These are phyloP conservation scores for Octopus bimaculoides DNA, from an alignment of 1,140 invertebrate species.

Conservation along the genomic window DNA sequence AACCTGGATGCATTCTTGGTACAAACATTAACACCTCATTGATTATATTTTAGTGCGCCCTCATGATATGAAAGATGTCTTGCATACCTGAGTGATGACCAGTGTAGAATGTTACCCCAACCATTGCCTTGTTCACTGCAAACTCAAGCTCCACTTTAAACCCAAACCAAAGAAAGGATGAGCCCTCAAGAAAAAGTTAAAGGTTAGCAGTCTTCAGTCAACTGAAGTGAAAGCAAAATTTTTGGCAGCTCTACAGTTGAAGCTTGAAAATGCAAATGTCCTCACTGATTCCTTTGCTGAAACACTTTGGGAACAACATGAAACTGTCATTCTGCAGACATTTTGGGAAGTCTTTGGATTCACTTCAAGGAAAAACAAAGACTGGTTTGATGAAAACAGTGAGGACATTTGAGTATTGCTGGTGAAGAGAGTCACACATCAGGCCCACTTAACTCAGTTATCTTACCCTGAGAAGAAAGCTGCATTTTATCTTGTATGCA, in stretches of 20 bases:
- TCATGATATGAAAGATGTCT: too few relatives aligned
- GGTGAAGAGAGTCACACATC: neutral
- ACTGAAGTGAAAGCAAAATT: neutral
- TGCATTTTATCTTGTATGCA: too few relatives aligned
- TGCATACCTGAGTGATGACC: neutral
- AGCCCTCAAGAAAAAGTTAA: neutral
- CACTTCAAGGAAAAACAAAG: neutral
- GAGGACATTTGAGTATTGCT: neutral
- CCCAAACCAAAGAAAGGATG: neutral
- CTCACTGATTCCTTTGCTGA: neutral
- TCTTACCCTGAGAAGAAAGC: too few relatives aligned
- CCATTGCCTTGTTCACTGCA: neutral
- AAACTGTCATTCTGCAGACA: neutral
- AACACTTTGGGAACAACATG: neutral
- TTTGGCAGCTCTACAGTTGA: neutral
- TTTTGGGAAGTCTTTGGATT: neutral
- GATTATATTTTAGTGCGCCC: too few relatives aligned
- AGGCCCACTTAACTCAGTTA: neutral
- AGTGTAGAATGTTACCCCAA: neutral
- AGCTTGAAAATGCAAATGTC: neutral
- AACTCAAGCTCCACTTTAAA: neutral
- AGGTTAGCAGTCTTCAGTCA: neutral
- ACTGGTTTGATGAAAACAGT: conserved; percentile 8
- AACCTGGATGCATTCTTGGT: too few relatives aligned
- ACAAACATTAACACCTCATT: too few relatives aligned